Percentiles rank a stretch among this genome's conserved stretches.
Conservation (phyloP, 2,113 vertebrate species). For the Ahaetulla prasina region DNA sequence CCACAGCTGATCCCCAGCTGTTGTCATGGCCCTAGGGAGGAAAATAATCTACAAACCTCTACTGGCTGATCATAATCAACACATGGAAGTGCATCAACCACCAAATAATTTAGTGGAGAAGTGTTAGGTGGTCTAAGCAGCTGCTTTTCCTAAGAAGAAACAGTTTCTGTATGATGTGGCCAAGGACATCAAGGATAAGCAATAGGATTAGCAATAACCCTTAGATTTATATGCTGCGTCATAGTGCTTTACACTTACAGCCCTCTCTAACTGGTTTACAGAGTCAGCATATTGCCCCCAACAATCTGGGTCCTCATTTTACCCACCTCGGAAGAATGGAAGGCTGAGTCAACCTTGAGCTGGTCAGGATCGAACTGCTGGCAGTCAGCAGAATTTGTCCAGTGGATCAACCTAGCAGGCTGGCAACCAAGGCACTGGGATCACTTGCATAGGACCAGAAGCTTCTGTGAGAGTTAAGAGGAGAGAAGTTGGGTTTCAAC, state of each 20-base stretch:
- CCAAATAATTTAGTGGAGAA: background rate
- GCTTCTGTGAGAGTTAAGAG: background rate
- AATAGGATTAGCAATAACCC: background rate
- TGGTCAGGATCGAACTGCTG: too few species aligned
- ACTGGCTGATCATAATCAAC: constrained; percentile 14
- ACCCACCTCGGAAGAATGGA: too few species aligned
- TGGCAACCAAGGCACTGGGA: background rate
- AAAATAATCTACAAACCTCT: background rate
- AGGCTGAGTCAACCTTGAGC: too few species aligned
- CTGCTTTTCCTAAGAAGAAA: constrained; percentile 18
- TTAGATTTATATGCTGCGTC: background rate
- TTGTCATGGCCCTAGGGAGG: background rate
- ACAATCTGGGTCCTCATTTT: too few species aligned
- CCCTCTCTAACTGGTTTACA: too few species aligned
- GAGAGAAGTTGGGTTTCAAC: background rate
- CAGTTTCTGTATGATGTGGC: constrained; percentile 7
- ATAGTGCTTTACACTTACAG: too few species aligned
- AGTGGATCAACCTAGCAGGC: background rate
- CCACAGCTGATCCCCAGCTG: constrained; percentile 28
- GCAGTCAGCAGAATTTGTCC: too few species aligned
- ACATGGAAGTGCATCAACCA: constrained; percentile 4
- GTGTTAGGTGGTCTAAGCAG: background rate
- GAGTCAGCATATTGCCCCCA: too few species aligned
- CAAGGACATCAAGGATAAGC: constrained; percentile 10
- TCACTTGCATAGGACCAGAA: background rate